A percentile compares a stretch with the other conserved stretches of the same genome.
Evolutionary conservation across 2,113 vertebrate species (phyloP).

Genomic region (Acanthochromis polyacanthus): DNA sequence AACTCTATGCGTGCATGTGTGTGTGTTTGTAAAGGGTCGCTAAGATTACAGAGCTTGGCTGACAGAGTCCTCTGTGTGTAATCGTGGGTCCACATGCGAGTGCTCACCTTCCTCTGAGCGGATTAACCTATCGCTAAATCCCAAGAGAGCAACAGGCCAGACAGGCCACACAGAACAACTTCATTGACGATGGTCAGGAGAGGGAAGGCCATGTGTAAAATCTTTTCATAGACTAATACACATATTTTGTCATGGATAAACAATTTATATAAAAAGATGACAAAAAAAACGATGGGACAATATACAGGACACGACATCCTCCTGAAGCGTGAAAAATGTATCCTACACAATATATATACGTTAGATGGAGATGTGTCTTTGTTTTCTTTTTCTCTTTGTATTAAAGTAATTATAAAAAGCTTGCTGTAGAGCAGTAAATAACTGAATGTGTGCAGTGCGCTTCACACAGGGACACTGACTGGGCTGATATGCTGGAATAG

Average conservation of each 20-base stretch:
- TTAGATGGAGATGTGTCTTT: background rate
- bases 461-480: slow-evolving; percentile 42
- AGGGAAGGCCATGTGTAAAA: slow-evolving; percentile 56
- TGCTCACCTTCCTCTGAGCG: slow-evolving; percentile 84
- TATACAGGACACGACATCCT: background rate
- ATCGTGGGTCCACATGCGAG: slow-evolving; percentile 87
- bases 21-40: slow-evolving; percentile 68
- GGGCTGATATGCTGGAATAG: slow-evolving; percentile 16
- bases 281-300: slow-evolving; percentile 7
- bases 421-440: slow-evolving; percentile 29
- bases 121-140: slow-evolving; percentile 85
- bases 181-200: slow-evolving; percentile 78
- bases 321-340: background rate
- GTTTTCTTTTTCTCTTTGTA: background rate
- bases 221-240: slow-evolving; percentile 21
- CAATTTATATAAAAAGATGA: slow-evolving; percentile 18
- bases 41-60: slow-evolving; percentile 86
- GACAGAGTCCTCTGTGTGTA: slow-evolving; percentile 86
- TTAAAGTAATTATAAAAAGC: slow-evolving; percentile 32
- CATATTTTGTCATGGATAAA: slow-evolving; percentile 16
- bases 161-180: slow-evolving; percentile 80
- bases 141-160: slow-evolving; percentile 86
- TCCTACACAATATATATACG: background rate
- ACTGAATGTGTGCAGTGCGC: slow-evolving; percentile 14
- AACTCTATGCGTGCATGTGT: slow-evolving; percentile 45